These are phyloP conservation scores for Columba janthina DNA, from an alignment of 2,113 vertebrate genomes.

Conservation along the genomic window DNA sequence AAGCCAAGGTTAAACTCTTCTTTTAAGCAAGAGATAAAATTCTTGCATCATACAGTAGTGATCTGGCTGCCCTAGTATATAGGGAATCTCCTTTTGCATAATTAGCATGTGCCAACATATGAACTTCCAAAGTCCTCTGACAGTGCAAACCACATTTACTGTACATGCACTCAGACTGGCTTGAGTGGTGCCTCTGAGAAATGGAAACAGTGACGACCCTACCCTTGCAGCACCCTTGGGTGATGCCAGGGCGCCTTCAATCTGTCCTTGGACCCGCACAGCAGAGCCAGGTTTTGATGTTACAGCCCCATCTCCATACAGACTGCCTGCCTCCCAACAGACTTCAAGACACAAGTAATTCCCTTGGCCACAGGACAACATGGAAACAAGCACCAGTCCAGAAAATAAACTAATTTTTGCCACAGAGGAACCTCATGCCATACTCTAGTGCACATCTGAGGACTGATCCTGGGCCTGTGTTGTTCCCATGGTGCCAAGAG, in stretches of 20 bases:
- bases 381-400: background rate
- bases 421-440: background rate
- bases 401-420: background rate
- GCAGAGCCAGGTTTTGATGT: background rate
- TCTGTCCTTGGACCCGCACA: background rate
- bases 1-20: background rate
- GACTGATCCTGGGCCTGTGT: background rate
- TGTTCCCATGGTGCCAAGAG: background rate
- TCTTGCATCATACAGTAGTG: background rate
- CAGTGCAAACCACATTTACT: rapidly evolving
- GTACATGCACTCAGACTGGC: background rate
- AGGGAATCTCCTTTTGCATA: background rate
- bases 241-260: background rate
- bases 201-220: background rate
- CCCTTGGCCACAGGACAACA: background rate
- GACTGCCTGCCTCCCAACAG: background rate
- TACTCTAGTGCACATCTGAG: background rate
- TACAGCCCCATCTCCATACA: background rate
- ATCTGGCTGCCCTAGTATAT: background rate
- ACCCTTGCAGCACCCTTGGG: background rate
- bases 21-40: background rate
- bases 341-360: background rate
- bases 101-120: background rate
- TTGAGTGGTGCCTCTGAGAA: background rate
- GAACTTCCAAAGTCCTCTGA: background rate